A percentile compares a stretch with the other conserved stretches of the same genome.
Evolutionary conservation across 1,140 invertebrate genomes (phyloP).

Genomic region (Bombus waltoni): DNA sequence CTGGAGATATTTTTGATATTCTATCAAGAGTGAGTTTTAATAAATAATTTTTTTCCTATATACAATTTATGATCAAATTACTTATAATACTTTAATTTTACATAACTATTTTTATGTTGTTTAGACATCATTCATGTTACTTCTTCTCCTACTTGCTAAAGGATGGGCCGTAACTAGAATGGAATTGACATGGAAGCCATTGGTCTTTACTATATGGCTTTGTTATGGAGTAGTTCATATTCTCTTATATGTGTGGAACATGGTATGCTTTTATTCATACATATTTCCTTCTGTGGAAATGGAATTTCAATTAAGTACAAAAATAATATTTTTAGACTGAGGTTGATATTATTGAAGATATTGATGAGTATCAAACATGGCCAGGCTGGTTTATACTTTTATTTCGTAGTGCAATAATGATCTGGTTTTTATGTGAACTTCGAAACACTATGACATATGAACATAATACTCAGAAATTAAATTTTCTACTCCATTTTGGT

Average conservation of each 20-base stretch:
- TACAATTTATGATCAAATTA: not conserved
- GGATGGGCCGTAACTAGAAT: constrained; percentile 97
- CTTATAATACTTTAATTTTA: not conserved
- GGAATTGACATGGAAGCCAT: constrained; percentile 92
- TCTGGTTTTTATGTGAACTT: constrained; percentile 97
- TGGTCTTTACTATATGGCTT: constrained; percentile 95
- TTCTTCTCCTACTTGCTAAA: constrained; percentile 96
- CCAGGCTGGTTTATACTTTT: constrained; percentile 96
- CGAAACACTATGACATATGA: constrained; percentile 95
- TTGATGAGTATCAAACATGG: constrained; percentile 98
- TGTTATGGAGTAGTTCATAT: constrained; percentile 96
- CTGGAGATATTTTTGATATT: constrained; percentile 96
- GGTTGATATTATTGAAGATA: constrained; percentile 97
- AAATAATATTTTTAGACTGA: constrained; percentile 88
- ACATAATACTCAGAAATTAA: constrained; percentile 94
- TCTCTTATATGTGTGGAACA: constrained; percentile 97
- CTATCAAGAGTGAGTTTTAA: constrained; percentile 88
- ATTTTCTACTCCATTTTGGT: constrained; percentile 97
- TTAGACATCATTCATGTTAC: constrained; percentile 96
- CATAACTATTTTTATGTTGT: constrained; percentile 74
- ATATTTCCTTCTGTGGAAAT: not conserved
- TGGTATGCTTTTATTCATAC: constrained; percentile 86
- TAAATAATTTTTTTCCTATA: constrained; percentile 3
- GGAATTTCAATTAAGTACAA: not conserved
- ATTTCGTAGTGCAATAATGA: constrained; percentile 94